Evolutionary conservation across 1,140 invertebrate genomes (phyloP), one percentile per base, ranked within the genome.

Genomic region (Saccostrea glomerata): DNA sequence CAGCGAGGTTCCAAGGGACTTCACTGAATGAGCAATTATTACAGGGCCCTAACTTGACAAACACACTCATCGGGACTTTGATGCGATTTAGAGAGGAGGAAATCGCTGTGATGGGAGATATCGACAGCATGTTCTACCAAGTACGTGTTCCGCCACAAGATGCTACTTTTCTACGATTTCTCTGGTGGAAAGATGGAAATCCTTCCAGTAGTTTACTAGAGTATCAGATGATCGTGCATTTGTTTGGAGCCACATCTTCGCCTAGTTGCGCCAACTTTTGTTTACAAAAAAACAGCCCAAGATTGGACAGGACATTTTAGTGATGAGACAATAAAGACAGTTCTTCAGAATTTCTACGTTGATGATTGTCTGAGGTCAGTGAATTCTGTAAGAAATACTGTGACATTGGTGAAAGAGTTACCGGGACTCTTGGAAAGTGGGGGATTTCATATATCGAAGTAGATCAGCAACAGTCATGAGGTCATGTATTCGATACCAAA

Each of bases 11-110:
- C 55, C 25, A 85, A 55, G 90, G 91, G n/a, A 54, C 82, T 1
- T 90, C 85, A 36, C 83, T 92, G 7, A 92, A 92, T 47, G 54
- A 86, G 20, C 13, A 63, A 4, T 23, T 90, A 17, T 70, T 91
- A 40, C 90, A 91, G 54, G 91, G 90, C 11, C 90, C 89, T 25
- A 88, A 92, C 58, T 63, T 90, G 5, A 88, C 84, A 17, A 91
- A 90, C 82, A 88, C 85, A 83, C 60, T 92, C 0, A 23, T 90
- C n/a, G 91, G 82, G 9, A 63, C 82, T n/a, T 25, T 88, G 36
- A 0, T 84, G 40, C 17, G 82, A 84, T 84, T 84, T 60, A 17
- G 58, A 60, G 13, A 60, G 58, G 40, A 84, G 20, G n/a, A 23
- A 13, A 55, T 84, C 1, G 82, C 82, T 55, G 7, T 84, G 9